Evolutionary conservation across 1,140 invertebrate species (phyloP).

Genomic region (Temnothorax curvispinosus): DNA sequence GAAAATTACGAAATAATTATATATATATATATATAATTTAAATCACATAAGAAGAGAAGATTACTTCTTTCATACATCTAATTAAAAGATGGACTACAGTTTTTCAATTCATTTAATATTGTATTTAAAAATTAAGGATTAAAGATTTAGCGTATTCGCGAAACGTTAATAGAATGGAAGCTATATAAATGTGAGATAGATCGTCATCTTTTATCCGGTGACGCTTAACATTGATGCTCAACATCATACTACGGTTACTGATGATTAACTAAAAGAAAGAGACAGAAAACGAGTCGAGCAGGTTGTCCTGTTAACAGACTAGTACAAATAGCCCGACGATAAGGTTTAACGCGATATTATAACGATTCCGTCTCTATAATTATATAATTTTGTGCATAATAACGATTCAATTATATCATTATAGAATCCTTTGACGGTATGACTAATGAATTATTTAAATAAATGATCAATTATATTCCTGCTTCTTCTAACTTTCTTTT

Average conservation of each 20-base stretch:
- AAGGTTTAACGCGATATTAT: slow-evolving; percentile 27
- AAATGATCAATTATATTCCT: background rate
- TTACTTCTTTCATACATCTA: background rate
- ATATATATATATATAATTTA: too few relatives aligned
- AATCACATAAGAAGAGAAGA: background rate
- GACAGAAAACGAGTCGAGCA: slow-evolving; percentile 31
- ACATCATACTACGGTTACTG: slow-evolving; percentile 1
- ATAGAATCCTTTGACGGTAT: background rate
- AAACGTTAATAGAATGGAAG: slow-evolving; percentile 4
- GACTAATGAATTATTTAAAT: slow-evolving; percentile 9
- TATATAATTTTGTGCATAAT: background rate
- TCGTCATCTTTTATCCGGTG: slow-evolving; percentile 25
- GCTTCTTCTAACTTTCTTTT: background rate
- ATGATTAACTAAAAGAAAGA: slow-evolving; percentile 24
- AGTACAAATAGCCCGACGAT: slow-evolving; percentile 25
- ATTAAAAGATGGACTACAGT: background rate
- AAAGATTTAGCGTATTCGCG: background rate
- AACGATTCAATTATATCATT: slow-evolving; percentile 25
- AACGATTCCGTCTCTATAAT: background rate
- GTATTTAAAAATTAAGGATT: background rate
- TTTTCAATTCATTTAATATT: background rate
- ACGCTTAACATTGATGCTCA: background rate
- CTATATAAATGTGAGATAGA: background rate
- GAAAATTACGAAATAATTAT: background rate
- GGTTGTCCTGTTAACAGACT: slow-evolving; percentile 56